A percentile compares a stretch with the other conserved stretches of the same genome.
phyloP scores from a whole-genome alignment of 2,888 invertebrate species.

The Campoletis raptor region DNA sequence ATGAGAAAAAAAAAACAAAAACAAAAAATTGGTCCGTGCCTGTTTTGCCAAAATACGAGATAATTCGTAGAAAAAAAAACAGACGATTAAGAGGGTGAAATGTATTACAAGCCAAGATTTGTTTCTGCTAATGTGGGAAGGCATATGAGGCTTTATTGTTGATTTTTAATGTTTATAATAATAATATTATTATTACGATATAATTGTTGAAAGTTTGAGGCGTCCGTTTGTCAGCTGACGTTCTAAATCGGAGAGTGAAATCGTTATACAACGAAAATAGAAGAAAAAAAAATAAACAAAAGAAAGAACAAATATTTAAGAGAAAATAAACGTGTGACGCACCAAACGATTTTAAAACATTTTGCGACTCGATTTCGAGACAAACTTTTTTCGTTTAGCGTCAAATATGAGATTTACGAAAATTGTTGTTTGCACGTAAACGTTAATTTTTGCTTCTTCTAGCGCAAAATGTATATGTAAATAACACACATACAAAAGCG shows the following conservation, averaged over 20 bases:
- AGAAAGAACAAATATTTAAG: conserved; percentile 40
- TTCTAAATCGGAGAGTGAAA: conserved; percentile 35
- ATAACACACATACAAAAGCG: conserved; percentile 48
- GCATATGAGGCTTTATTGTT: conserved; percentile 68
- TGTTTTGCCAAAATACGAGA: conserved; percentile 75
- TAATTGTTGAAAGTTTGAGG: conserved; percentile 70
- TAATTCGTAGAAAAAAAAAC: conserved; percentile 52
- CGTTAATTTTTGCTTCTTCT: conserved; percentile 52
- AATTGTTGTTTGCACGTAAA: conserved; percentile 18
- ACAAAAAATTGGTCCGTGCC: conserved; percentile 61
- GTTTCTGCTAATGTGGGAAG: conserved; percentile 13
- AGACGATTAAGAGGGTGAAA: conserved; percentile 14
- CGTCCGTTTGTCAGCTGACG: conserved; percentile 53
- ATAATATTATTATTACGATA: conserved; percentile 57
- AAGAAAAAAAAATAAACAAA: not conserved
- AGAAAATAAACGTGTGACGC: conserved; percentile 49
- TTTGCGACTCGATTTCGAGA: conserved; percentile 31
- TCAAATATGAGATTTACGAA: conserved; percentile 11
- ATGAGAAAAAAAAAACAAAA: conserved; percentile 27
- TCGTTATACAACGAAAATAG: conserved; percentile 57
- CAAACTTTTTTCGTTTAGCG: conserved; percentile 22
- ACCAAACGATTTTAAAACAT: conserved; percentile 58
- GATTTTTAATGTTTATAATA: conserved; percentile 71
- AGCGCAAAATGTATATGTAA: conserved; percentile 53
- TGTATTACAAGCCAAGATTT: conserved; percentile 2